A percentile compares a stretch with the other conserved stretches of the same genome.
These are phyloP conservation scores for Solen grandis DNA, from an alignment of 1,140 invertebrate genomes.

Conservation along the genomic window DNA sequence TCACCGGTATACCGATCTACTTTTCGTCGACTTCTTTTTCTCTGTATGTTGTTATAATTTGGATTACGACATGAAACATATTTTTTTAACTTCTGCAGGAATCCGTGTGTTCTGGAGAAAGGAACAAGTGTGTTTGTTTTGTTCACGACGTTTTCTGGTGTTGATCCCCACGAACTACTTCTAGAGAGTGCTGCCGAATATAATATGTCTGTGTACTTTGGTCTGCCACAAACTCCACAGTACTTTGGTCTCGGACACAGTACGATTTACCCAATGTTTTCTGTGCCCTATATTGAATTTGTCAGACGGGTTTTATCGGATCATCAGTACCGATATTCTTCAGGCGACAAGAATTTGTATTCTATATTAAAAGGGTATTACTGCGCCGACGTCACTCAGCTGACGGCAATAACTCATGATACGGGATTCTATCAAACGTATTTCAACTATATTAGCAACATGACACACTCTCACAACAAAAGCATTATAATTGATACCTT, in stretches of 20 bases:
- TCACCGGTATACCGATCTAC: too few species aligned
- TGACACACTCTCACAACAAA: too few species aligned
- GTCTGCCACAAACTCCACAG: constrained; percentile 62
- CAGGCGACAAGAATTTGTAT: not conserved
- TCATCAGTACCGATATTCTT: constrained; percentile 58
- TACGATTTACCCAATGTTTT: too few species aligned
- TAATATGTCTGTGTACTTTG: constrained; percentile 69
- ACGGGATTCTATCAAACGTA: too few species aligned
- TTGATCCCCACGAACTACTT: constrained; percentile 68
- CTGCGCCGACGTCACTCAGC: constrained; percentile 17
- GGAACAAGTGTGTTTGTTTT: constrained; percentile 64
- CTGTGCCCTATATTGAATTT: constrained; percentile 62
- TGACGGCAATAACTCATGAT: too few species aligned
- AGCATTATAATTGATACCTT: not conserved
- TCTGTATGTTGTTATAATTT: too few species aligned
- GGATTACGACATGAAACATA: too few species aligned
- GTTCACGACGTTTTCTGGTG: constrained; percentile 66
- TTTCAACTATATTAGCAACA: too few species aligned
- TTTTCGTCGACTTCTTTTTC: too few species aligned
- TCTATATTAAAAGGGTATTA: constrained; percentile 30
- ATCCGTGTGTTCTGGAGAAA: too few species aligned
- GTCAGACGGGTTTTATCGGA: constrained; percentile 59
- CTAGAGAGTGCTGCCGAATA: constrained; percentile 57
- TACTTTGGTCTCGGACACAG: too few species aligned
- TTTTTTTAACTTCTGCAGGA: too few species aligned